Evolutionary conservation across 2,113 vertebrate genomes (phyloP).

Genomic region (Dicentrarchus labrax): DNA sequence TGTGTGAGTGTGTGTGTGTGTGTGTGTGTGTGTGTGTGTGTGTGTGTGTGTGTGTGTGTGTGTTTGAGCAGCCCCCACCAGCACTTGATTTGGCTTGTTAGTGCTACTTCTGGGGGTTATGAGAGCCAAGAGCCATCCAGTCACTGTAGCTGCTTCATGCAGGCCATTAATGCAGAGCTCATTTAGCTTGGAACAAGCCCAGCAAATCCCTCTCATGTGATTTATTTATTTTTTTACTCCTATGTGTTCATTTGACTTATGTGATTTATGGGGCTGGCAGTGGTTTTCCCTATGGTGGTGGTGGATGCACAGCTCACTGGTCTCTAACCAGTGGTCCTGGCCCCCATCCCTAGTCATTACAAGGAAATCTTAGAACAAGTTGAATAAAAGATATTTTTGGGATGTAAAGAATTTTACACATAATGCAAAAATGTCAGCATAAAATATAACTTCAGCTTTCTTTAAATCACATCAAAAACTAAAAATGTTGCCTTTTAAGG

Average conservation of each 20-base stretch:
- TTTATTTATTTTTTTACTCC: slow-evolving; percentile 2
- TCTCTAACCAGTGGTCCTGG: slow-evolving; percentile 21
- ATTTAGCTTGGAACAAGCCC: slow-evolving; percentile 40
- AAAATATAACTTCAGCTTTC: not conserved
- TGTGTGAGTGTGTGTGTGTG: not conserved
- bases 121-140: slow-evolving; percentile 59
- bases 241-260: slow-evolving; percentile 35
- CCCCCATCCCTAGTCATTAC: not conserved
- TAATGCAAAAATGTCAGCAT: not conserved
- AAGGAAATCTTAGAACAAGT: not conserved
- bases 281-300: slow-evolving; percentile 15
- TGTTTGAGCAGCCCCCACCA: slow-evolving; percentile 44
- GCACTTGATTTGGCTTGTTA: slow-evolving; percentile 70
- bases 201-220: slow-evolving; percentile 1
- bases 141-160: slow-evolving; percentile 46
- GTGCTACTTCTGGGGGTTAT: slow-evolving; percentile 56
- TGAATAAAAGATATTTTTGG: slow-evolving; percentile 16
- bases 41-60: slow-evolving; percentile 12
- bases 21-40: not conserved
- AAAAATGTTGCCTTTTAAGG: not conserved
- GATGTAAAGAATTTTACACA: not conserved
- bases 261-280: slow-evolving; percentile 30
- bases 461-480: not conserved
- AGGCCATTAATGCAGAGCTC: slow-evolving; percentile 52
- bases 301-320: slow-evolving; percentile 4